A percentile compares a stretch with the other conserved stretches of the same genome.
These are phyloP conservation scores for Trachelus iudaicus DNA, from an alignment of 2,888 invertebrate species.

Conservation along the genomic window DNA sequence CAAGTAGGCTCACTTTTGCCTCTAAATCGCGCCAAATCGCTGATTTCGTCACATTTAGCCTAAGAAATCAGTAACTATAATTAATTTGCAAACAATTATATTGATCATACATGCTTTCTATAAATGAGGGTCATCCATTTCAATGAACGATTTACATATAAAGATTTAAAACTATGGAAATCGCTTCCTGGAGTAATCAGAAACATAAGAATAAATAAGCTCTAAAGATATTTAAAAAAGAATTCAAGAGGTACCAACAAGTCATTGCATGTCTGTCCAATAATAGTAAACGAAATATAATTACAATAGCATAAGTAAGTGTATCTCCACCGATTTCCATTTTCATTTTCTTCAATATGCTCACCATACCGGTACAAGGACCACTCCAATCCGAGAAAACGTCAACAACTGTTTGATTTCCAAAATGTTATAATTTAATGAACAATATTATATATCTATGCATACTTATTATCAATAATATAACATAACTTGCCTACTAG, in stretches of 20 bases:
- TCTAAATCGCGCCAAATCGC: constrained; percentile 79
- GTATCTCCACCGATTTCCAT: constrained; percentile 89
- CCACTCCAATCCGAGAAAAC: constrained; percentile 97
- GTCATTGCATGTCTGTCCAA: background rate
- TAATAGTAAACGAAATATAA: constrained; percentile 37
- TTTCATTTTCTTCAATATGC: constrained; percentile 87
- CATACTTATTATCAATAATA: background rate
- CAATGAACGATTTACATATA: background rate
- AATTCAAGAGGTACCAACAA: background rate
- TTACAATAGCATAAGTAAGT: constrained; percentile 83
- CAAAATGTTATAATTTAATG: constrained; percentile 1
- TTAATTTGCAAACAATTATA: background rate
- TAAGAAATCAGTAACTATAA: background rate
- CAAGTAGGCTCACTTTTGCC: constrained; percentile 92
- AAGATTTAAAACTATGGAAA: background rate
- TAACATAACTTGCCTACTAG: constrained; percentile 67
- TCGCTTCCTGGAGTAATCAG: background rate
- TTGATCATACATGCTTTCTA: background rate
- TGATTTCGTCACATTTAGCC: constrained; percentile 75
- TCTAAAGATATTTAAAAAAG: constrained; percentile 23
- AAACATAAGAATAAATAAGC: background rate
- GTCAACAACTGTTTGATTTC: constrained; percentile 77
- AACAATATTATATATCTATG: background rate
- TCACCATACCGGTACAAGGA: constrained; percentile 89
- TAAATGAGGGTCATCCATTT: background rate